These are phyloP conservation scores for Pterostichus niger DNA, from an alignment of 2,888 invertebrate species.

Conservation along the genomic window DNA sequence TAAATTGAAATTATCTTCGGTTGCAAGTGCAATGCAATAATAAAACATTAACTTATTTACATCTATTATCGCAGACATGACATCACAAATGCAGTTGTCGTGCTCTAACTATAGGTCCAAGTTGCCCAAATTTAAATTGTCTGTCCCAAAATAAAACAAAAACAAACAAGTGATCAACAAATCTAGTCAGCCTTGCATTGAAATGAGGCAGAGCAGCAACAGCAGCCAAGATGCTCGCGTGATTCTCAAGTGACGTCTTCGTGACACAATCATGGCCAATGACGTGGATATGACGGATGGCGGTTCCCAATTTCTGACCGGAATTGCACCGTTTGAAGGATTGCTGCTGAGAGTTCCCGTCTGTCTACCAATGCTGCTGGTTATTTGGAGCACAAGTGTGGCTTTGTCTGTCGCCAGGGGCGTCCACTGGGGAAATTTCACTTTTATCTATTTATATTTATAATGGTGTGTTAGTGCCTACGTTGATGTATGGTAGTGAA, in stretches of 20 bases:
- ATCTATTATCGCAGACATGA: background rate
- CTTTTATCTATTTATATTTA: background rate
- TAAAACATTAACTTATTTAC: background rate
- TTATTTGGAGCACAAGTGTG: conserved; percentile 1
- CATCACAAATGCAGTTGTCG: conserved; percentile 21
- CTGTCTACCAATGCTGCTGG: conserved; percentile 11
- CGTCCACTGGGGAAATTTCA: too few relatives aligned
- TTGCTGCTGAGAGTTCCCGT: conserved; percentile 5
- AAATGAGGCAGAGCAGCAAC: background rate
- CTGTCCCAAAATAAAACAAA: conserved; percentile 32
- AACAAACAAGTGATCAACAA: background rate
- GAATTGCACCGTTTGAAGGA: conserved; percentile 2
- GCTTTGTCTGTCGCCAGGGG: too few relatives aligned
- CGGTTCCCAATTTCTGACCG: conserved; percentile 19
- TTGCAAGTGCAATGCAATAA: conserved; percentile 1
- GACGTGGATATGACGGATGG: conserved; percentile 23
- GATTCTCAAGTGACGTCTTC: conserved; percentile 29
- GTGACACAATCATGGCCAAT: conserved; percentile 8
- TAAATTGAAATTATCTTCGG: background rate
- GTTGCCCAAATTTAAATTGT: conserved; percentile 32
- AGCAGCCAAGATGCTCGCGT: conserved; percentile 23
- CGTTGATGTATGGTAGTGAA: too few relatives aligned
- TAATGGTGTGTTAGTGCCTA: too few relatives aligned
- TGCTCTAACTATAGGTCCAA: conserved; percentile 4
- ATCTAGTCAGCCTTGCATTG: background rate